These are phyloP conservation scores for Venustaconcha ellipsiformis DNA, from an alignment of 1,140 invertebrate species.

Conservation along the genomic window DNA sequence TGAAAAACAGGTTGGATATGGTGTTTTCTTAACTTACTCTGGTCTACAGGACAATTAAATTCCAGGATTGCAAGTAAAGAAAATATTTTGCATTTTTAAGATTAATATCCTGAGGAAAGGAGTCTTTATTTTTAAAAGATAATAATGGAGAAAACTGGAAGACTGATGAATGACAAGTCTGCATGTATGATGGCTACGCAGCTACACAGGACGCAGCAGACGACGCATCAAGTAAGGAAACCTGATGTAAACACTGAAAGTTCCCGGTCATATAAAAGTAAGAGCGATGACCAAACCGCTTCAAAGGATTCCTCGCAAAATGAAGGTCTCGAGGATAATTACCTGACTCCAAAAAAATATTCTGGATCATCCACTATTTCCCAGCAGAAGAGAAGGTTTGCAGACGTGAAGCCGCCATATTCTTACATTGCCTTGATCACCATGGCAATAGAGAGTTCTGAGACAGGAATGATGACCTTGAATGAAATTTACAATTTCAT, in stretches of 20 bases:
- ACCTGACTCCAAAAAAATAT: slow-evolving; percentile 5
- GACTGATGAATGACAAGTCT: slow-evolving; percentile 15
- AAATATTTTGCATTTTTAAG: background rate
- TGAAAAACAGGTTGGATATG: background rate
- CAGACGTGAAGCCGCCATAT: slow-evolving; percentile 68
- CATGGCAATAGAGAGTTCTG: slow-evolving; percentile 67
- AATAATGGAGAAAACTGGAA: slow-evolving; percentile 9
- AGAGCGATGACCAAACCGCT: background rate
- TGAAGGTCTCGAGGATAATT: slow-evolving; percentile 10
- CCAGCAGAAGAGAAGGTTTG: slow-evolving; percentile 61
- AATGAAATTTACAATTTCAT: slow-evolving; percentile 67
- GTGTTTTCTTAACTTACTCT: background rate
- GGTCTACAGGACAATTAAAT: background rate
- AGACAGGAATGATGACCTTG: slow-evolving; percentile 66
- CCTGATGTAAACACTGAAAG: slow-evolving; percentile 9
- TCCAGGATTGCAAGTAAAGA: background rate
- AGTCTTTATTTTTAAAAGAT: slow-evolving; percentile 10
- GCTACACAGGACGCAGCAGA: background rate
- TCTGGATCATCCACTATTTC: slow-evolving; percentile 63
- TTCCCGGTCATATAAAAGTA: slow-evolving; percentile 7
- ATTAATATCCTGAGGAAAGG: slow-evolving; percentile 6
- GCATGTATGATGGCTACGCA: background rate
- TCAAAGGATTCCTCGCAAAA: slow-evolving; percentile 4
- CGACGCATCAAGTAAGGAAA: slow-evolving; percentile 8
- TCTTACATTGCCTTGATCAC: slow-evolving; percentile 69